Evolutionary conservation across 2,797 vertebrate genomes (phyloP).

Genomic region (Brachyalestes nurse): DNA sequence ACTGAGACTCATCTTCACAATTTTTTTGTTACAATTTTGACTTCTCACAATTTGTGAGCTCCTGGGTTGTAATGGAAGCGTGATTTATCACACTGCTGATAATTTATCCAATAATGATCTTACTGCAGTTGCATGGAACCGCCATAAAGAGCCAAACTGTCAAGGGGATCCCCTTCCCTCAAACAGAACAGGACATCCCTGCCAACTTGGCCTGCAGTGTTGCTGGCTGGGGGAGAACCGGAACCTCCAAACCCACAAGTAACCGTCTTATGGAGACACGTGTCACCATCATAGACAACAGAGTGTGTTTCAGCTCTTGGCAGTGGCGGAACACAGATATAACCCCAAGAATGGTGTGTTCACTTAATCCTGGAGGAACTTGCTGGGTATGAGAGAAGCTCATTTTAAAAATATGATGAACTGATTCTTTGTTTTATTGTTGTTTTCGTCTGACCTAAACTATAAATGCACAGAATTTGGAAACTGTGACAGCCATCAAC

Average conservation of each 20-base stretch:
- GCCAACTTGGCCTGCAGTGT: neutral
- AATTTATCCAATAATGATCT: neutral
- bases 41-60: too few species aligned
- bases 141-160: neutral
- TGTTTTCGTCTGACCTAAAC: too few species aligned
- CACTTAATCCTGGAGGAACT: neutral
- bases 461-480: too few species aligned
- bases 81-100: neutral
- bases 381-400: neutral
- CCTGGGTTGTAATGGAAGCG: too few species aligned
- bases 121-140: neutral
- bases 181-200: neutral
- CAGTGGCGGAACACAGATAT: neutral
- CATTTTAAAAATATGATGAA: too few species aligned
- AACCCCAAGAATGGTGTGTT: neutral
- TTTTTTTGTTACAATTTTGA: too few species aligned
- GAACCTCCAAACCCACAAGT: neutral
- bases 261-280: neutral
- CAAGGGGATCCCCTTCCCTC: neutral
- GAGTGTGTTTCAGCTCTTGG: too few species aligned
- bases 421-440: too few species aligned
- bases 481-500: too few species aligned
- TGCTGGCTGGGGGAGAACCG: neutral
- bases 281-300: neutral
- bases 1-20: too few species aligned